Base-by-base conservation (phyloP, 2,888 invertebrate genomes). In the Apodemia hepburni region DNA sequence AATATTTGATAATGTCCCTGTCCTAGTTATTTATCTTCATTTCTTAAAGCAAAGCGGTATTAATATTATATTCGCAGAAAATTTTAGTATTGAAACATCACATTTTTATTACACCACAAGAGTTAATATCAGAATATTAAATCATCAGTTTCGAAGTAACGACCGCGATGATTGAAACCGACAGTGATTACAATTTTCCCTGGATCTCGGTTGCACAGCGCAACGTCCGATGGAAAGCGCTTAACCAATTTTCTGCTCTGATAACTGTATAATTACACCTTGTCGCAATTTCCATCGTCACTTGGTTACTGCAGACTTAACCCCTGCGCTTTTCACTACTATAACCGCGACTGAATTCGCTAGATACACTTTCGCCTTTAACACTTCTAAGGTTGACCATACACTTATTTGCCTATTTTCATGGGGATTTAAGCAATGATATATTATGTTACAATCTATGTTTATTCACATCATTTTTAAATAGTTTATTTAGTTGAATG, bases 101-200 rank as follows among this genome's bases (percentile, higher is more conserved):
- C 15, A 47, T 17, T 47, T 15, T n/a, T 47, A 47, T 47, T n/a
- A 17, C 45, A 47, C 7, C 17, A 47, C 15, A 47, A 17, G n/a
- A 47, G 7, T 47, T 47, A 8, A 47, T 17, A 47, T 47, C 17
- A 17, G 42, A 42, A 42, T 17, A 47, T 17, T 17, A 47, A n/a
- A 47, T 17, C 45, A n/a, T 7, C 45, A 47, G 45, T 47, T 47
- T 47, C 58, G 6, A 17, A 54, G 82, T 81, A 82, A 76, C 64
- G 74, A 80, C 81, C 80, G 80, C 82, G 77, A 81, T 78, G 77
- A 84, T 87, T 82, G 89, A 90, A 91, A 91, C 88, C 88, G 89
- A 90, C 87, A 91, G 90, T 91, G 89, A 87, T 89, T 89, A 85
- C 87, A 84, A 89, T 87, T 90, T 90, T 87, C 90, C 89, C 88